phyloP scores from a whole-genome alignment of 2,113 vertebrate genomes.

The Saccopteryx leptura region DNA sequence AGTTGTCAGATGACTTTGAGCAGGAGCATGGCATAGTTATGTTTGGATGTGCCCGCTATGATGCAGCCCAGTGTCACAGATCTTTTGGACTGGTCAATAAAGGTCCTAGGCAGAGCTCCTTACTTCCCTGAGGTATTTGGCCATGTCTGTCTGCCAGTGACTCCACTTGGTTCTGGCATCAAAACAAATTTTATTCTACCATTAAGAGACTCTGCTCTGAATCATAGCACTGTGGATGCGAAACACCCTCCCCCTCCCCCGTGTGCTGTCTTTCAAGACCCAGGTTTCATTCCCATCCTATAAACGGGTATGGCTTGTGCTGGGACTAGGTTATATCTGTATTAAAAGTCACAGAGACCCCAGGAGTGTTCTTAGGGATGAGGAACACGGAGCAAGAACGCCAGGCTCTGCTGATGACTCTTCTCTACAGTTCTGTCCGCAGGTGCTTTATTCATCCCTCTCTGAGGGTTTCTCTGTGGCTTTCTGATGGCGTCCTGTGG shows the following conservation, averaged over 20 bases:
- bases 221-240: background rate
- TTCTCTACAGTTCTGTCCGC: background rate
- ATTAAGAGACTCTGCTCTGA: background rate
- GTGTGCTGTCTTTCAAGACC: background rate
- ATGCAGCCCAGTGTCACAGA: background rate
- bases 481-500: background rate
- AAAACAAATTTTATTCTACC: background rate
- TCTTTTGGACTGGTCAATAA: background rate
- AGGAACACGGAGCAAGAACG: background rate
- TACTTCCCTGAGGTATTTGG: background rate
- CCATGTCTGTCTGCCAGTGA: background rate
- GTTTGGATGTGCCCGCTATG: background rate
- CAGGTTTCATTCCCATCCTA: background rate
- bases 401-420: background rate
- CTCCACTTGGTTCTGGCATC: background rate
- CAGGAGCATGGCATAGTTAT: background rate
- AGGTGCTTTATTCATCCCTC: background rate
- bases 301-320: background rate
- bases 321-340: background rate
- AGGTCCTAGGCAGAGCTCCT: background rate
- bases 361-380: background rate
- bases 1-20: background rate
- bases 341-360: background rate
- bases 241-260: background rate
- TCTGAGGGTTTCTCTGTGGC: background rate